Percentiles rank a stretch among this genome's conserved stretches.
These are phyloP conservation scores for Crypturellus tataupa DNA, from an alignment of 2,797 vertebrate species.

Conservation along the genomic window DNA sequence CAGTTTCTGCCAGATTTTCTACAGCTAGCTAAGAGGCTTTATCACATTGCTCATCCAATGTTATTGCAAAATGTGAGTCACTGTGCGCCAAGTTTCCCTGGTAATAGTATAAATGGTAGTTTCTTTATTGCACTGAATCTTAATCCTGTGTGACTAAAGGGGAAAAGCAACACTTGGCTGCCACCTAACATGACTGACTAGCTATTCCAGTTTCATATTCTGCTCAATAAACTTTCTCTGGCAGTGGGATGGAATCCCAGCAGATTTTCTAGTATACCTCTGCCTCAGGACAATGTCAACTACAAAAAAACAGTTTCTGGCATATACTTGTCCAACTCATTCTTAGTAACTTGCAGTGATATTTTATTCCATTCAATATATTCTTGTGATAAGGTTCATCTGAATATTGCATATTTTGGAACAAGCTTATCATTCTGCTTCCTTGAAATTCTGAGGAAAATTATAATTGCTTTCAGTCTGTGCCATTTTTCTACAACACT, in stretches of 20 bases:
- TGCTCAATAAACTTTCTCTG: neutral
- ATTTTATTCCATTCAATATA: neutral
- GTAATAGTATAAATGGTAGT: neutral
- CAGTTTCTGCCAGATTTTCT: neutral
- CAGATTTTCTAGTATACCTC: neutral
- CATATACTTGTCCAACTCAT: neutral
- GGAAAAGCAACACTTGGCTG: neutral
- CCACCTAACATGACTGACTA: neutral
- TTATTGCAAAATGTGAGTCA: neutral
- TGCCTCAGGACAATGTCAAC: constrained; percentile 37
- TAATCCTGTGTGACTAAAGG: neutral
- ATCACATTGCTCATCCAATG: neutral
- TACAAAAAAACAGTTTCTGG: constrained; percentile 34
- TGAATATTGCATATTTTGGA: neutral
- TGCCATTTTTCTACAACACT: fast-evolving
- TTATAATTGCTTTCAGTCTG: neutral
- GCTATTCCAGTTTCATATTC: constrained; percentile 21
- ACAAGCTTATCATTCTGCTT: neutral
- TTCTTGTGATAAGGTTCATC: neutral
- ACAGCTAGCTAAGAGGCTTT: neutral
- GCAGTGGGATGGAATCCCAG: neutral
- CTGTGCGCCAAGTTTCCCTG: neutral
- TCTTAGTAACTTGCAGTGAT: neutral
- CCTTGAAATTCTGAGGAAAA: neutral
- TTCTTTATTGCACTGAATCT: neutral